Percentiles rank a stretch among this genome's conserved stretches.
phyloP scores from a whole-genome alignment of 2,797 vertebrate genomes.

The Taenioides sp. region DNA sequence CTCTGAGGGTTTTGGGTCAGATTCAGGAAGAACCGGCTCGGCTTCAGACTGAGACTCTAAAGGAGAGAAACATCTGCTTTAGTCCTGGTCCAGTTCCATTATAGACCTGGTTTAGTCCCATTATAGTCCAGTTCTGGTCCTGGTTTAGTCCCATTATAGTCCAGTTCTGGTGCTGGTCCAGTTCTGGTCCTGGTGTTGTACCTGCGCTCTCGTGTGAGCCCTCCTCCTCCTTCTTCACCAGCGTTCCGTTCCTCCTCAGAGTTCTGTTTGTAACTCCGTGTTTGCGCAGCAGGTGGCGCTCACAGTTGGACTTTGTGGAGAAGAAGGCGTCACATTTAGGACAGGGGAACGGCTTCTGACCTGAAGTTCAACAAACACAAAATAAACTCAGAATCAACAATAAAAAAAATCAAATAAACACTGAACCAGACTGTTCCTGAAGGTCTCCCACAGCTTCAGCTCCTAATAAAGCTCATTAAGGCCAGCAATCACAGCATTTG shows the following conservation, averaged over 20 bases:
- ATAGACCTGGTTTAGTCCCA: neutral
- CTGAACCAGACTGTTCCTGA: no score
- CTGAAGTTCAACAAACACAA: conserved; percentile 58
- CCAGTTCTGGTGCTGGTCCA: neutral
- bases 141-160: neutral
- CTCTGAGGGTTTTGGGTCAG: conserved; percentile 72
- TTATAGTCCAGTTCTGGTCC: neutral
- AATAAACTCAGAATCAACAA: no score
- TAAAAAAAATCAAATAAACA: no score
- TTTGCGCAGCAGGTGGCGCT: conserved; percentile 90
- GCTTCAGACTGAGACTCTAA: conserved; percentile 87
- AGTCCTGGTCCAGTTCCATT: neutral
- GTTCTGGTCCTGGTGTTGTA: neutral
- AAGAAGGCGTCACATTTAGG: conserved; percentile 85
- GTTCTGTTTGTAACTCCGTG: conserved; percentile 81
- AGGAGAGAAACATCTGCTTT: neutral
- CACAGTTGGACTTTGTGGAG: conserved; percentile 90
- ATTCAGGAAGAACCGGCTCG: conserved; percentile 74
- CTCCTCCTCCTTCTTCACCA: conserved; percentile 79
- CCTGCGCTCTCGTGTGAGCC: conserved; percentile 31
- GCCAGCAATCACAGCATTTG: no score
- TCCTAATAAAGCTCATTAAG: no score
- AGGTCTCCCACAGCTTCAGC: no score
- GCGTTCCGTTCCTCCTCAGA: conserved; percentile 80
- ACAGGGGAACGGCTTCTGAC: conserved; percentile 88